A percentile compares a stretch with the other conserved stretches of the same genome.
Evolutionary conservation across 2,797 vertebrate species (phyloP).

Genomic region (Hephaestus fuliginosus): DNA sequence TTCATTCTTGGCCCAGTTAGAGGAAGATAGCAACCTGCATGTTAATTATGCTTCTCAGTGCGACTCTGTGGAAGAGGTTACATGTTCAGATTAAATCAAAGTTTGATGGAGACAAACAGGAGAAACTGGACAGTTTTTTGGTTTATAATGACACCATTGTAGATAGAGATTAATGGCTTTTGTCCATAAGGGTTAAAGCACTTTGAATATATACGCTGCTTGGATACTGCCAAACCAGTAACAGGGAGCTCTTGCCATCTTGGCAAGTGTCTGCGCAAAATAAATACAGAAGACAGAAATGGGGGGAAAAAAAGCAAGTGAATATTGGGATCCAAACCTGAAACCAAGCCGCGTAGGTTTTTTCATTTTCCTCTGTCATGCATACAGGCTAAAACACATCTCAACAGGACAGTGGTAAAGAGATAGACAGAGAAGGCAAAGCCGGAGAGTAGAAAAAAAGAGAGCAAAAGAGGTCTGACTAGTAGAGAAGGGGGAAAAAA

Average conservation of each 20-base stretch:
- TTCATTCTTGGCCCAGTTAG: constrained; percentile 70
- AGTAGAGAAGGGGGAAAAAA: constrained; percentile 54
- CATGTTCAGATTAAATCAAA: constrained; percentile 47
- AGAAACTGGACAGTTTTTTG: constrained; percentile 29
- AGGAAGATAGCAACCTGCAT: constrained; percentile 66
- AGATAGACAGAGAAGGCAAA: constrained; percentile 59
- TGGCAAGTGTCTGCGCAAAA: constrained; percentile 75
- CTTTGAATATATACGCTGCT: constrained; percentile 53
- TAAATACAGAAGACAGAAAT: constrained; percentile 78
- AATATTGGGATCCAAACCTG: constrained; percentile 77
- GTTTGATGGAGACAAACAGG: constrained; percentile 40
- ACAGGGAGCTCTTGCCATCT: constrained; percentile 72
- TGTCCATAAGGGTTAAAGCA: constrained; percentile 58
- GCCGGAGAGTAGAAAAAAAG: constrained; percentile 48
- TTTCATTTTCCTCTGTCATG: constrained; percentile 73
- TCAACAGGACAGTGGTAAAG: constrained; percentile 65
- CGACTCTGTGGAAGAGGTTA: constrained; percentile 31
- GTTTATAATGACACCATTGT: constrained; percentile 46
- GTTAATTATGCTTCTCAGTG: constrained; percentile 57
- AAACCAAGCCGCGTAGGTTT: constrained; percentile 63
- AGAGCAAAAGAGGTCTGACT: constrained; percentile 50
- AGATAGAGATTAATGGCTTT: constrained; percentile 49
- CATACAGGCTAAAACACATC: constrained; percentile 68
- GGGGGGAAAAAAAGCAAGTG: constrained; percentile 50
- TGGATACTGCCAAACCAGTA: constrained; percentile 73